Evolutionary conservation across 2,888 invertebrate genomes (phyloP), one percentile per base, ranked within the genome.

Genomic region (Horisme vitalbata): DNA sequence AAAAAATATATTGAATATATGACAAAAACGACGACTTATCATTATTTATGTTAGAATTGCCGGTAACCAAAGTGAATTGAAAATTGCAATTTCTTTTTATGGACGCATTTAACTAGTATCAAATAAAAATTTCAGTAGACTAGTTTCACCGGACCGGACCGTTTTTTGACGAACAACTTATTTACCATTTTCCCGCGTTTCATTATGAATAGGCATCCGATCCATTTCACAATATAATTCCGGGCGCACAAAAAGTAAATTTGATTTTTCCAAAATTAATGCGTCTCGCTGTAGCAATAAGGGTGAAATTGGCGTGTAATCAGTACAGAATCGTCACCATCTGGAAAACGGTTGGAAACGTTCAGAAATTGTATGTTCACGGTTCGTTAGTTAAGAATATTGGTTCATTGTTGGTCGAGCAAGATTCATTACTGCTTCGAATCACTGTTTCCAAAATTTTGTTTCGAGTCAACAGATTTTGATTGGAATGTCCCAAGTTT

Each of bases 301-400:
- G 70, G 70, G 61, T 71, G 72, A 79, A 80, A 77, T 79, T 81
- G 75, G 70, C 71, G 68, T 74, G 72, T 67, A 75, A 75, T 75
- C 69, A 67, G 51, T 59, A 71, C 66, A 69, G 74, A 81, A 75
- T 75, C 72, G 79, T 82, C 76, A 76, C 79, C 75, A 79, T 79
- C 80, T 79, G 80, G 68, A 67, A 70, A 75, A 71, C 64, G 67
- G 69, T 64, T 64, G 66, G 67, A 68, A 65, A 64, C 63, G 65
- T 61, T 63, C 67, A 64, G 74, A 75, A 78, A 78, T 79, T 79
- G 77, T 73, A 68, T 63, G 64, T 65, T 71, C 62, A 65, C 75
- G 75, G 73, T 79, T 79, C 80, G 79, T 79, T 79, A 81, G 65
- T 60, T 65, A 59, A 59, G 72, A 78, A 80, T 78, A 78, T 76